phyloP scores from a whole-genome alignment of 2,888 invertebrate species.

The Athripsodes cinereus region DNA sequence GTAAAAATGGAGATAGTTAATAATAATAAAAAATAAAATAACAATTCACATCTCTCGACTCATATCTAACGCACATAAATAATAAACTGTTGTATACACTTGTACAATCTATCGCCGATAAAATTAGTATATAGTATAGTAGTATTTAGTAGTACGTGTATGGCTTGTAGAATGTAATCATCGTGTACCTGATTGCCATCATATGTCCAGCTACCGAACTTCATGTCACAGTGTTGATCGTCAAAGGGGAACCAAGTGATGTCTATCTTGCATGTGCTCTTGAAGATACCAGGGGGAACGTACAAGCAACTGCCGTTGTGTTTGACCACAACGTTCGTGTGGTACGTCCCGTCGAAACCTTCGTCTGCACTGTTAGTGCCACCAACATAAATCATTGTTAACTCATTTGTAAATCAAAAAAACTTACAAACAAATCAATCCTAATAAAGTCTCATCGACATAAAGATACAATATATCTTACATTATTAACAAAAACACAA shows the following conservation, averaged over 20 bases:
- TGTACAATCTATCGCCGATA: no score
- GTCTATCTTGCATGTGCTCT: slow-evolving; percentile 99
- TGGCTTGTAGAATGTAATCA: slow-evolving; percentile 13
- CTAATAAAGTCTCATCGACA: no score
- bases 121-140: no score
- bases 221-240: slow-evolving; percentile 99
- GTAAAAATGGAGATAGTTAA: no score
- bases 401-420: not conserved
- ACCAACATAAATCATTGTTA: slow-evolving; percentile 35
- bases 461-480: no score
- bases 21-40: no score
- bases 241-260: slow-evolving; percentile 99
- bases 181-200: slow-evolving; percentile 86
- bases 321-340: slow-evolving; percentile 98
- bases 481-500: no score
- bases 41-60: no score
- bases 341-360: slow-evolving; percentile 99
- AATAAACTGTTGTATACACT: no score
- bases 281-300: slow-evolving; percentile 99
- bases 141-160: not conserved
- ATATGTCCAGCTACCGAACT: slow-evolving; percentile 99
- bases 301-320: slow-evolving; percentile 98
- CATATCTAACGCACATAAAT: no score
- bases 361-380: slow-evolving; percentile 88
- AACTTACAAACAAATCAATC: no score